A percentile compares a stretch with the other conserved stretches of the same genome.
phyloP scores from a whole-genome alignment of 2,797 vertebrate species.

The Helostoma temminkii region DNA sequence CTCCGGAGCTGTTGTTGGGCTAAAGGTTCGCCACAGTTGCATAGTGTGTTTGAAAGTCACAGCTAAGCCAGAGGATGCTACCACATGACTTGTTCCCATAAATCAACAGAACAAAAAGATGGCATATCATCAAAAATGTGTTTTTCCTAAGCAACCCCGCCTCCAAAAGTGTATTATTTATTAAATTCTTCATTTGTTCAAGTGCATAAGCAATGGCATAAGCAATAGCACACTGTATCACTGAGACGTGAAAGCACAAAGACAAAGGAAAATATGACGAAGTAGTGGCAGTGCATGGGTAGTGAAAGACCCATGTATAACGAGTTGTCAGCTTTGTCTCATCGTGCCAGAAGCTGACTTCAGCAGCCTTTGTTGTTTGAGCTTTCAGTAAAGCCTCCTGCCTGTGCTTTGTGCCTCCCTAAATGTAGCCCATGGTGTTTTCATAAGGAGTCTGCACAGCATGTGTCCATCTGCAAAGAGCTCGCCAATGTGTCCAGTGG shows the following conservation, averaged over 20 bases:
- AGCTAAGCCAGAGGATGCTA: conserved; percentile 43
- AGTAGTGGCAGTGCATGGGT: conserved; percentile 9
- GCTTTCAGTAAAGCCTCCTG: conserved; percentile 57
- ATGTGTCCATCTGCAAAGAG: conserved; percentile 60
- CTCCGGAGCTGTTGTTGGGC: conserved; percentile 58
- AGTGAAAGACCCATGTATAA: conserved; percentile 34
- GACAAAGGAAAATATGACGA: conserved; percentile 34
- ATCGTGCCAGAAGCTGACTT: conserved; percentile 59
- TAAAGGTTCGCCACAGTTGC: conserved; percentile 51
- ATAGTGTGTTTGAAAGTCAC: conserved; percentile 70
- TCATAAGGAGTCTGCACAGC: conserved; percentile 43
- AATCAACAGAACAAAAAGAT: conserved; percentile 23
- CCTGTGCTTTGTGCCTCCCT: conserved; percentile 25
- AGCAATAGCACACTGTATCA: background rate
- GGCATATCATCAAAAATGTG: conserved; percentile 1
- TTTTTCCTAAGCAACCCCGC: conserved; percentile 1
- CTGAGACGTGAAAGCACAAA: conserved; percentile 12
- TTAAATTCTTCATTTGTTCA: background rate
- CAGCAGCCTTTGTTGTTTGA: conserved; percentile 57
- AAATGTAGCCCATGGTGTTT: conserved; percentile 59
- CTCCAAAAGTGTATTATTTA: background rate
- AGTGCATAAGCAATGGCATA: conserved; percentile 16
- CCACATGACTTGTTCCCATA: conserved; percentile 17
- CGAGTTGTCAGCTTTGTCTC: conserved; percentile 60
- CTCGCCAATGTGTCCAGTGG: conserved; percentile 52